Conservation (phyloP, 2,797 vertebrate genomes). For the Danio kyathit region DNA sequence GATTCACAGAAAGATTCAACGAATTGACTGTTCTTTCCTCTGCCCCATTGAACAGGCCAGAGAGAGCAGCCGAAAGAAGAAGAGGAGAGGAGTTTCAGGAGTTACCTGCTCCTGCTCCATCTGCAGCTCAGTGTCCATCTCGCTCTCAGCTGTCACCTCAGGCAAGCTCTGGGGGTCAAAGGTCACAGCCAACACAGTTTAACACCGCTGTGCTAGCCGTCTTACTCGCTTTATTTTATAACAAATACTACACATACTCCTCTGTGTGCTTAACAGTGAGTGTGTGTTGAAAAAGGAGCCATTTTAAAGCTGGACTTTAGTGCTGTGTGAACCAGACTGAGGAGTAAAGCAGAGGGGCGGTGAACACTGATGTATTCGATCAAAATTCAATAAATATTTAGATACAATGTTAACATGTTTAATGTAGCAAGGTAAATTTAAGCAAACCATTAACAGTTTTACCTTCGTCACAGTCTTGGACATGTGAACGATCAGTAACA, state of each 20-base stretch:
- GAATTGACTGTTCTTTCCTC: slow-evolving; percentile 3
- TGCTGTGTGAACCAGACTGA: neutral
- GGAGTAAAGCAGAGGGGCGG: neutral
- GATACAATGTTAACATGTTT: neutral
- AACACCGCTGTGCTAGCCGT: neutral
- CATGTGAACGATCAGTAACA: too few species aligned
- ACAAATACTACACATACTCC: neutral
- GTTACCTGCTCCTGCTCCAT: slow-evolving; percentile 66
- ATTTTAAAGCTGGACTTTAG: neutral
- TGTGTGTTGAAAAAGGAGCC: neutral
- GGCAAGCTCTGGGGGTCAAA: slow-evolving; percentile 60
- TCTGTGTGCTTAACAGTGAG: neutral
- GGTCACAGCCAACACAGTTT: slow-evolving; percentile 50
- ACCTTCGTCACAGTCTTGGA: too few species aligned
- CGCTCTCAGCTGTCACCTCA: slow-evolving; percentile 57
- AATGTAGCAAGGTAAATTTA: neutral
- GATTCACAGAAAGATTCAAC: neutral
- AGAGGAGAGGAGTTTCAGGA: slow-evolving; percentile 24
- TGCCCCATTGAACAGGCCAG: slow-evolving; percentile 12
- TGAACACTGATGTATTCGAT: neutral
- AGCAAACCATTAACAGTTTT: neutral
- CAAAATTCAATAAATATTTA: neutral
- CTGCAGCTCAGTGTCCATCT: slow-evolving; percentile 59
- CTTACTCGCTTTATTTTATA: neutral
- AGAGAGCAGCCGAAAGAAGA: slow-evolving; percentile 24